Base-by-base conservation (phyloP, 2,113 vertebrate species). In the Rhagologus leucostigma region DNA sequence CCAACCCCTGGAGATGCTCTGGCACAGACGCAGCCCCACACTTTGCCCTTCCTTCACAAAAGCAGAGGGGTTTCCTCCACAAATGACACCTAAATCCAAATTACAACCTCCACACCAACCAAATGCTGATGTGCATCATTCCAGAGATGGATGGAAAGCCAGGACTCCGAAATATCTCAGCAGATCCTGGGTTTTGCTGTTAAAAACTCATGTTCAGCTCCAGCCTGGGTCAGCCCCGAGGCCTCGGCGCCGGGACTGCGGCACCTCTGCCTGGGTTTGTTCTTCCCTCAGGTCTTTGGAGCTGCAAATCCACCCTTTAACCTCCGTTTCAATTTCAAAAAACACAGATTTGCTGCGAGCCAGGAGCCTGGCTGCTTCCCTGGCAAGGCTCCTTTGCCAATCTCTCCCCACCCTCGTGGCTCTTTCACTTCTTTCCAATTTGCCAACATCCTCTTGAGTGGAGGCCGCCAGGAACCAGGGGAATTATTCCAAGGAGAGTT, bases 401-500 rank as follows among this genome's bases (percentile, higher is more conserved):
- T 93, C 93, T 33, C 16, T 70, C 89, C 79, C 89, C 93, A 89
- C 60, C 91, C 93, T 95, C 24, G 65, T 89, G 93, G 91, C 95
- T 96, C 81, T 78, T 91, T n/a, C 41, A 3, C 56, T 63, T 71
- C 95, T 82, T 63, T 92, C 93, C 95, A 89, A 91, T 92, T 96
- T 89, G 74, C 60, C 94, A 89, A 68, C 93, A 95, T 95, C 93
- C 94, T 94, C 94, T 41, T 3, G 83, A 65, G 63, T 1, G 3
- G 35, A 90, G 75, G 88, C 59, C n/a, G 95, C 90, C 96, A 96
- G 90, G 57, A 95, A 16, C 13, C 29, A 7, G 91, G 53, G 87
- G 92, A 95, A 93, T 87, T 15, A 24, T 89, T 95, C 94, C 96
- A 95, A 92, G 83, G 85, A 75, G 56, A 89, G 56, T 5, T 71